A percentile compares a stretch with the other conserved stretches of the same genome.
Conservation (phyloP, 2,113 vertebrate species). For the Cettia cetti region DNA sequence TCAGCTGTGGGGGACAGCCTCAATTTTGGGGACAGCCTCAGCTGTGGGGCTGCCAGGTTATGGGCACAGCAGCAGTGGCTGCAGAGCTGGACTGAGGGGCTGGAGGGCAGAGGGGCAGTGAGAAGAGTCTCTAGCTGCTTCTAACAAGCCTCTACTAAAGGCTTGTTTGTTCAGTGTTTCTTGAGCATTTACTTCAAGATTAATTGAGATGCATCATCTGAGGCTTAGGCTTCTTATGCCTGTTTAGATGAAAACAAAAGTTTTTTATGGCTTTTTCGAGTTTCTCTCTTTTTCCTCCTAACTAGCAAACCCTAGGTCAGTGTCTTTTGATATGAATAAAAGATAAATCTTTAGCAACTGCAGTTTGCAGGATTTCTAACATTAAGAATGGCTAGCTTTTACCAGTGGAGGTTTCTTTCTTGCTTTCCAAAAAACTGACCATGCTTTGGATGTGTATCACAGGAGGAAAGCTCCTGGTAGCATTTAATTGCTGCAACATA, state of each 20-base stretch:
- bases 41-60: background rate
- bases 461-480: background rate
- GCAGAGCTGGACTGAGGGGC: background rate
- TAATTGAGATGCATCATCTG: background rate
- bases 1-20: no score
- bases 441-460: background rate
- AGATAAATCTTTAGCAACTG: background rate
- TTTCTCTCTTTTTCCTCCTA: background rate
- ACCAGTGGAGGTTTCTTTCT: background rate
- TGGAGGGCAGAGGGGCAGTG: background rate
- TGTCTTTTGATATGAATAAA: background rate
- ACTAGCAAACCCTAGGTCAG: background rate
- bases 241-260: background rate
- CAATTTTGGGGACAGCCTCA: background rate
- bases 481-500: background rate
- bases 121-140: background rate
- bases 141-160: background rate
- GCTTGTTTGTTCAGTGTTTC: background rate
- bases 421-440: background rate
- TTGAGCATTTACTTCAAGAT: background rate
- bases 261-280: background rate
- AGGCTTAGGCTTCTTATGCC: background rate
- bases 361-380: background rate
- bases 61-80: background rate
- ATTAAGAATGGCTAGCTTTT: background rate